Evolutionary conservation across 2,888 invertebrate species (phyloP), one percentile per base, ranked within the genome.

Genomic region (Pandemis cinnamomeana): DNA sequence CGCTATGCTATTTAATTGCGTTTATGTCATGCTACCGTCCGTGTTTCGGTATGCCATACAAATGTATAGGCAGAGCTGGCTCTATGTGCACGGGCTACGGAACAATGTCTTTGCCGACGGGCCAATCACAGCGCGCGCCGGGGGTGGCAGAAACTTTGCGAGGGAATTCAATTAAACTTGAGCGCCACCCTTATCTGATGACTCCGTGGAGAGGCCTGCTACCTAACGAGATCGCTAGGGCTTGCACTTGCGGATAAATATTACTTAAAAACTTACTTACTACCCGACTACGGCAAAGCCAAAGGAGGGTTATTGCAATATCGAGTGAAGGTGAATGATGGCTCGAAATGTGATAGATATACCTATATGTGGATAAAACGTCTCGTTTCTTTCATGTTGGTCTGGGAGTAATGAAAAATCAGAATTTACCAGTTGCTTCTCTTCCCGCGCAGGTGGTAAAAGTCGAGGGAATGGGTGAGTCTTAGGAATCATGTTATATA

Each of bases 101-200:
- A 87, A 92, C 91, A 91, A 91, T 92, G 91, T 92, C 92, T 92
- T 92, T 89, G 87, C 82, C 78, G 81, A 83, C 80, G 81, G 80
- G 82, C 92, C 93, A 93, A 93, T 93, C 92, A 91, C 85, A 84
- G 87, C 83, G 82, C 83, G 75, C 82, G 81, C 79, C 82, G 83
- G 86, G 90, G 92, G 91, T 89, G 91, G 87, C 83, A 91, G 89
- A 91, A 93, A 93, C 92, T 93, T 93, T 91, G 89, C 83, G 87
- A 87, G 89, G 87, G 84, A 88, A 92, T 93, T 93, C 93, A 93
- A 93, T 93, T 93, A 93, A 93, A 93, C 92, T 93, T 93, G 91
- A 89, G 89, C 91, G 87, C 87, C 90, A 85, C 91, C 88, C 89
- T 92, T 92, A 92, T 93, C 93, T 91, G 93, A 92, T 93, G 87